Evolutionary conservation across 1,140 invertebrate genomes (phyloP).

Genomic region (Drosophila aff.): DNA sequence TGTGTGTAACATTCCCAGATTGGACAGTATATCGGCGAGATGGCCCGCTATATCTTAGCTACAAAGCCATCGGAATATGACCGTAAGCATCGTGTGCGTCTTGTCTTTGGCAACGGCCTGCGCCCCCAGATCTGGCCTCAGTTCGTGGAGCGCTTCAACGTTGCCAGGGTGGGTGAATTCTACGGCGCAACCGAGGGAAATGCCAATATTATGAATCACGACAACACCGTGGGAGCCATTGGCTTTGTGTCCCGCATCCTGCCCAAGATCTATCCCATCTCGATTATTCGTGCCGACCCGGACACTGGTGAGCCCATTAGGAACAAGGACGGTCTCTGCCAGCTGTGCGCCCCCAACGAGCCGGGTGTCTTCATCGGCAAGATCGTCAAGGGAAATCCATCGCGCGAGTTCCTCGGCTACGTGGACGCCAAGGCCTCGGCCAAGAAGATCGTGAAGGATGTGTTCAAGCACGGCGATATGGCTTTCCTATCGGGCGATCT

Average conservation of each 20-base stretch:
- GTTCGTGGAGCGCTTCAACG: slow-evolving; percentile 95
- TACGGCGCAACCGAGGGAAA: slow-evolving; percentile 99
- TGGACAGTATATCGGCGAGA: slow-evolving; percentile 98
- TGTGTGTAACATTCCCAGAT: slow-evolving; percentile 30
- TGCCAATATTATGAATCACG: slow-evolving; percentile 97
- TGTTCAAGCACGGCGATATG: slow-evolving; percentile 94
- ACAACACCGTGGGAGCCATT: slow-evolving; percentile 96
- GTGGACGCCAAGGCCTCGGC: slow-evolving; percentile 95
- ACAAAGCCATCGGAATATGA: slow-evolving; percentile 93
- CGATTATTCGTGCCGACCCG: slow-evolving; percentile 95
- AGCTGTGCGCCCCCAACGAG: slow-evolving; percentile 91
- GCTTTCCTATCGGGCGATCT: slow-evolving; percentile 98
- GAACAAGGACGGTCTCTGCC: slow-evolving; percentile 91
- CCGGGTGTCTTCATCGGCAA: slow-evolving; percentile 98
- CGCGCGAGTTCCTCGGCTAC: slow-evolving; percentile 95
- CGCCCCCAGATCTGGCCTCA: slow-evolving; percentile 97
- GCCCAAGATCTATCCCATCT: slow-evolving; percentile 93
- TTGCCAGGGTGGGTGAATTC: slow-evolving; percentile 95
- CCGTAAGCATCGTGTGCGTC: slow-evolving; percentile 91
- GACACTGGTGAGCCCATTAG: slow-evolving; percentile 93
- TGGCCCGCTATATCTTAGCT: slow-evolving; percentile 97
- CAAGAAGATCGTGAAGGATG: slow-evolving; percentile 96
- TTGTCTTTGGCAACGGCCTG: slow-evolving; percentile 98
- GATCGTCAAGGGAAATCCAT: slow-evolving; percentile 93
- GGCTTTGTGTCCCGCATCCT: slow-evolving; percentile 96